Percentiles rank a stretch among this genome's conserved stretches.
Conservation (phyloP, 2,113 vertebrate genomes). For the Pedionomus torquatus region DNA sequence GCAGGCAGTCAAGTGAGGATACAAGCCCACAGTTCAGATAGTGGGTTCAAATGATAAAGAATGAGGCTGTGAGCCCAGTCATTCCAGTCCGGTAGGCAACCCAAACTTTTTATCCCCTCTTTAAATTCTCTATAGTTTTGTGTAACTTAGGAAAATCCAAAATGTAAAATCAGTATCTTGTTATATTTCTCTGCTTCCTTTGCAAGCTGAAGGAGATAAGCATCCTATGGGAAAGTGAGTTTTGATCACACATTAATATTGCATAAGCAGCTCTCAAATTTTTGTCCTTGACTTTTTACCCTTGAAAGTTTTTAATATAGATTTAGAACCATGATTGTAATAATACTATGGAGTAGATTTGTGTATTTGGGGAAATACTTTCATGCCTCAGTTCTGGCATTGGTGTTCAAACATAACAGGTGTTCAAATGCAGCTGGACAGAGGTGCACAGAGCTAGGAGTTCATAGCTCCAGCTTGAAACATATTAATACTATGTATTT, state of each 20-base stretch:
- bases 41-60: not conserved
- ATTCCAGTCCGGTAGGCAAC: not conserved
- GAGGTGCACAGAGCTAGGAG: not conserved
- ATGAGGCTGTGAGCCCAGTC: not conserved
- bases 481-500: not conserved
- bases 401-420: not conserved
- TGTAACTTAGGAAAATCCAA: not conserved
- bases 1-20: not conserved
- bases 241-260: not conserved
- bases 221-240: not conserved
- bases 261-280: not conserved
- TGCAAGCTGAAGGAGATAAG: not conserved
- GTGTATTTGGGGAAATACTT: not conserved
- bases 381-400: not conserved
- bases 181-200: not conserved
- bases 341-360: not conserved
- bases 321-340: not conserved
- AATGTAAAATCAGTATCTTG: not conserved
- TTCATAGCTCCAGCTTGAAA: not conserved
- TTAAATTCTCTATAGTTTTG: not conserved
- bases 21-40: not conserved
- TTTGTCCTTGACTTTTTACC: not conserved
- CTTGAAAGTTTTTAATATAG: not conserved
- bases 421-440: not conserved
- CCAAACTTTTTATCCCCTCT: not conserved